A percentile compares a stretch with the other conserved stretches of the same genome.
phyloP scores from a whole-genome alignment of 2,888 invertebrate species.

The Chaetoderma sp. region DNA sequence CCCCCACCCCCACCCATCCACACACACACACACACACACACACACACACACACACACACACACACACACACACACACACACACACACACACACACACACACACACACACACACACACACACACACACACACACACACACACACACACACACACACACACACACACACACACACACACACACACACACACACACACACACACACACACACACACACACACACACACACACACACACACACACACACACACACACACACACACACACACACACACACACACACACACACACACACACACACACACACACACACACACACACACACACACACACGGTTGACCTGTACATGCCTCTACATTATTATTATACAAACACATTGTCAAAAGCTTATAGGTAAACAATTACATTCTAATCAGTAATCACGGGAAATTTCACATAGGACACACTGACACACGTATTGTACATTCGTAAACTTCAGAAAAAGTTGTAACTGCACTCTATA shows the following conservation, averaged over 20 bases:
- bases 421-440: no score
- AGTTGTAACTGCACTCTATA: no score
- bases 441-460: no score
- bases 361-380: no score
- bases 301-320: background rate
- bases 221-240: background rate
- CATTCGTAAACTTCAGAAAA: background rate
- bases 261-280: no score
- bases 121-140: background rate
- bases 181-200: constrained; percentile 3
- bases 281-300: no score
- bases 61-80: constrained; percentile 6
- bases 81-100: constrained; percentile 5
- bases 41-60: constrained; percentile 10
- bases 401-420: no score
- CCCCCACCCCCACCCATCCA: no score
- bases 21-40: background rate
- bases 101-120: constrained; percentile 7
- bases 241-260: background rate
- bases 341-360: no score
- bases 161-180: constrained; percentile 5
- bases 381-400: no score
- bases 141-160: background rate
- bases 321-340: background rate
- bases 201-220: background rate